Conservation (phyloP, 2,113 vertebrate species). For the Rhabdornis inornatus region DNA sequence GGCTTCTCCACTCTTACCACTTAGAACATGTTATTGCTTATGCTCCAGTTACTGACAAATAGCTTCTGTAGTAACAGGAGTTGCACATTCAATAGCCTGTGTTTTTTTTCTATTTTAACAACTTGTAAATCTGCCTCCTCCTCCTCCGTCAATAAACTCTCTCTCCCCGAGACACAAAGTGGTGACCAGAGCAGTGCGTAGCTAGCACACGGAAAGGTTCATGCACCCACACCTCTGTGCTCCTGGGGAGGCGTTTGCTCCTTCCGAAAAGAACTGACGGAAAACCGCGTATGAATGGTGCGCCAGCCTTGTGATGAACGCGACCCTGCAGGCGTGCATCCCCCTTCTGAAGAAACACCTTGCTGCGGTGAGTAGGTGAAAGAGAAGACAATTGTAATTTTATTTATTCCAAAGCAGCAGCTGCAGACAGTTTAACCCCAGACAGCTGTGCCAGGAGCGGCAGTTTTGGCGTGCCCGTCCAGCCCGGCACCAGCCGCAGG, state of each 20-base stretch:
- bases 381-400: rapidly evolving
- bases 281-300: rapidly evolving
- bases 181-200: not conserved
- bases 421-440: not conserved
- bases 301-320: rapidly evolving
- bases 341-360: not conserved
- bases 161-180: not conserved
- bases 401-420: not conserved
- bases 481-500: no score
- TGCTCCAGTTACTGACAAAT: not conserved
- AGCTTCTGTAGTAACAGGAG: not conserved
- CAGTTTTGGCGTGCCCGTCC: not conserved
- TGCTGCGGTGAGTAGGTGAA: not conserved
- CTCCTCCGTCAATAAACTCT: not conserved
- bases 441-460: not conserved
- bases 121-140: not conserved
- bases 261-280: not conserved
- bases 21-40: not conserved
- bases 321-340: not conserved
- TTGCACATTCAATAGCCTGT: not conserved
- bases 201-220: rapidly evolving
- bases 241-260: rapidly evolving
- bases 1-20: rapidly evolving
- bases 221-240: rapidly evolving
- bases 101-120: not conserved